Percentiles rank a stretch among this genome's conserved stretches.
Evolutionary conservation across 2,797 vertebrate genomes (phyloP).

Genomic region (Cryptoprocta ferox): DNA sequence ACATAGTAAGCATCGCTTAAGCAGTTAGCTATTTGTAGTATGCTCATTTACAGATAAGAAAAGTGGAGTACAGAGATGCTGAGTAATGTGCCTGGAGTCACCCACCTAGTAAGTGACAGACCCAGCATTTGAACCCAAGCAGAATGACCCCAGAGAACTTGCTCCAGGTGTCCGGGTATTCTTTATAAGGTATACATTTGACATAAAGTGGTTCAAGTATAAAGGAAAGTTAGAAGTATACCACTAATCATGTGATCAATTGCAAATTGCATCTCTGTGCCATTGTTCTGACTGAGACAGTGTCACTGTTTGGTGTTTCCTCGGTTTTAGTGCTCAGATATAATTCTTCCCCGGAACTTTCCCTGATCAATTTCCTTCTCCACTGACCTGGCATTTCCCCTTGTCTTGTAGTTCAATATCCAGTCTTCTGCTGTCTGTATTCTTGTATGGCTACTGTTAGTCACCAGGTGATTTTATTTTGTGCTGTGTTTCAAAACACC

Average conservation of each 20-base stretch:
- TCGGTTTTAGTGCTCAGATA: neutral
- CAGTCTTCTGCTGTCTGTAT: neutral
- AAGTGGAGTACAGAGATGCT: neutral
- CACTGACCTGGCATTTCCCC: neutral
- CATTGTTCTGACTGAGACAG: neutral
- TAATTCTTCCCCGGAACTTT: neutral
- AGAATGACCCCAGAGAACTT: neutral
- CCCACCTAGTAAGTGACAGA: neutral
- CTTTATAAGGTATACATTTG: neutral
- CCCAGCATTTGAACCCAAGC: neutral
- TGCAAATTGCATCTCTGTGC: neutral
- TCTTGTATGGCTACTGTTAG: neutral
- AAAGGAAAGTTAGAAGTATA: neutral
- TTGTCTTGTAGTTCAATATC: neutral
- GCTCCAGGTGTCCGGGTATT: neutral
- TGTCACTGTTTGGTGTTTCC: neutral
- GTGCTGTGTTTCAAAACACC: constrained; percentile 44
- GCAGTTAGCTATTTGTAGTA: neutral
- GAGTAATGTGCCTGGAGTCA: neutral
- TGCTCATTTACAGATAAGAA: neutral
- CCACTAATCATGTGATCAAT: neutral
- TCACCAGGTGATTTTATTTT: constrained; percentile 40
- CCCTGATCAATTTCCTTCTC: neutral
- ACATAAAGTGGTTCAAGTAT: neutral
- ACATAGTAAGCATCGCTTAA: neutral